These are phyloP conservation scores for Pimpla rufipes DNA, from an alignment of 2,888 invertebrate genomes.

Conservation along the genomic window DNA sequence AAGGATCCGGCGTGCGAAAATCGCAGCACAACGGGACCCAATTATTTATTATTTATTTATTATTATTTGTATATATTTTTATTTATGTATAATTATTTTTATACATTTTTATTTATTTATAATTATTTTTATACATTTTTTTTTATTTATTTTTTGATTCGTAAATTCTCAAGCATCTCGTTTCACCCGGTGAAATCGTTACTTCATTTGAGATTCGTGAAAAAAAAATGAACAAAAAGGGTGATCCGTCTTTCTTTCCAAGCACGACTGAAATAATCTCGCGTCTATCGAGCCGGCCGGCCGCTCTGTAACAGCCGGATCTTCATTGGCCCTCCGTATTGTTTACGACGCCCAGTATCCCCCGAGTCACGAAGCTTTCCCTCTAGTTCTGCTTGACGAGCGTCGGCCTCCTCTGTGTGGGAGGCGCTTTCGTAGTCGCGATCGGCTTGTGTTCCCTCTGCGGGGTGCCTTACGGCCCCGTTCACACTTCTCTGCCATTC, in stretches of 20 bases:
- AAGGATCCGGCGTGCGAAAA: background rate
- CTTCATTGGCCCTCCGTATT: constrained; percentile 19
- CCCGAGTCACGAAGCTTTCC: background rate
- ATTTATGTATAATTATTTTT: no score
- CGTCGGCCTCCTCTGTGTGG: constrained; percentile 90
- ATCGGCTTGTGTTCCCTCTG: constrained; percentile 91
- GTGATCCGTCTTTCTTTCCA: background rate
- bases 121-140: no score
- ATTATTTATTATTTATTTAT: no score
- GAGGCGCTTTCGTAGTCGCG: constrained; percentile 90
- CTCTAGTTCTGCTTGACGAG: constrained; percentile 88
- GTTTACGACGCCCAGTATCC: constrained; percentile 67
- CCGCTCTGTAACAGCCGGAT: background rate
- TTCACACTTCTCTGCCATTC: constrained; percentile 93
- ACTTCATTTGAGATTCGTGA: no score
- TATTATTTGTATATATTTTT: no score
- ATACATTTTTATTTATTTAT: no score
- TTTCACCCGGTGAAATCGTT: no score
- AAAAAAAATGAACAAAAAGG: no score
- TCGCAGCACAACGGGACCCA: background rate
- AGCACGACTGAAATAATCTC: background rate
- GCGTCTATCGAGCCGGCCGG: no score
- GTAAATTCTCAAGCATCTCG: no score
- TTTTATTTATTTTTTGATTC: no score
- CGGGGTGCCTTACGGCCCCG: constrained; percentile 92